Conservation (phyloP, 2,113 vertebrate genomes). For the Patagioenas fasciata region DNA sequence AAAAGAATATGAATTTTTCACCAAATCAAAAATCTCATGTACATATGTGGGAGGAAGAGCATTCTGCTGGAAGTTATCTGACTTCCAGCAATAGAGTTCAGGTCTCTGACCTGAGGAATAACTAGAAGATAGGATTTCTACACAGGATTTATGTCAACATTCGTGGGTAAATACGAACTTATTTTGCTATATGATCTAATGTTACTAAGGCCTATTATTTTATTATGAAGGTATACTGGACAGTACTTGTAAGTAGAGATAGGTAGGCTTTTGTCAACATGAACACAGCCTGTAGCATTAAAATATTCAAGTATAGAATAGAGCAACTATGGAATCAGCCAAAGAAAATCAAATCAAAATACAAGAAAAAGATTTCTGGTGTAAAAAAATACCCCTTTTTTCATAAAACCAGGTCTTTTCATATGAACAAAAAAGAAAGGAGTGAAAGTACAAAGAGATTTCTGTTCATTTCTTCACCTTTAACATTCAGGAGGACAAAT, state of each 20-base stretch:
- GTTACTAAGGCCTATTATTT: rapidly evolving
- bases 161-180: background rate
- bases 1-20: background rate
- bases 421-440: background rate
- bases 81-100: background rate
- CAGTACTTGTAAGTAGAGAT: background rate
- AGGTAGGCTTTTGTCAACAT: background rate
- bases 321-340: background rate
- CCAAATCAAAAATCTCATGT: background rate
- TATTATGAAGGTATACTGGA: background rate
- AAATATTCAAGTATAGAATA: background rate
- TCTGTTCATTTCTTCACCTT: background rate
- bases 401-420: background rate
- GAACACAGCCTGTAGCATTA: background rate
- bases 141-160: background rate
- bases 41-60: background rate
- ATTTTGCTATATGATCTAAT: background rate
- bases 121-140: background rate
- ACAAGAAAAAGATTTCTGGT: background rate
- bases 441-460: background rate
- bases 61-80: background rate
- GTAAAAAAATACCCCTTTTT: background rate
- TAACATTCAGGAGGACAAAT: constrained; percentile 5
- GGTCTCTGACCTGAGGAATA: background rate
- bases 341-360: background rate